Percentiles rank a stretch among this genome's conserved stretches.
These are phyloP conservation scores for Acronicta leporina DNA, from an alignment of 2,888 invertebrate species.

Conservation along the genomic window DNA sequence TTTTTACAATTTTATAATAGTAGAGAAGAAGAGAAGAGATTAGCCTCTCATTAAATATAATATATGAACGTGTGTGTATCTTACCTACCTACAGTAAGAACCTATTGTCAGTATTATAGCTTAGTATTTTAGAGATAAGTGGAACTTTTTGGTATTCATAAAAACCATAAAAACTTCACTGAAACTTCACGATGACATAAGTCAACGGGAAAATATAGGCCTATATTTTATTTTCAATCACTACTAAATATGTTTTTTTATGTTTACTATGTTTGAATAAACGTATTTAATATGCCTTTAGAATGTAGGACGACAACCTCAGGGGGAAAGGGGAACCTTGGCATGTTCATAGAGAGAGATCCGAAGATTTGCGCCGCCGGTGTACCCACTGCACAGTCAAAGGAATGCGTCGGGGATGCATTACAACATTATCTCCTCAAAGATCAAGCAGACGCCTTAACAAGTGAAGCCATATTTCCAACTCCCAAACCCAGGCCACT, in stretches of 20 bases:
- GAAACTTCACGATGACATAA: conserved; percentile 22
- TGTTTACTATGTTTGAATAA: conserved; percentile 11
- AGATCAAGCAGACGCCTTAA: conserved; percentile 77
- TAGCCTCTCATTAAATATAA: too few relatives aligned
- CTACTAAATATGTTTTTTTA: conserved; percentile 1
- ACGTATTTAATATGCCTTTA: conserved; percentile 65
- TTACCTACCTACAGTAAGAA: too few relatives aligned
- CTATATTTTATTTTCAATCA: conserved; percentile 12
- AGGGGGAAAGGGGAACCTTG: conserved; percentile 81
- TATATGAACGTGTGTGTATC: too few relatives aligned
- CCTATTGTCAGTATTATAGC: too few relatives aligned
- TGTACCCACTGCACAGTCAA: conserved; percentile 72
- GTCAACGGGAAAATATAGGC: conserved; percentile 15
- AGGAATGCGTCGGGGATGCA: conserved; percentile 64
- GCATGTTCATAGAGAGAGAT: conserved; percentile 77
- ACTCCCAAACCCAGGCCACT: conserved; percentile 65
- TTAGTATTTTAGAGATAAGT: too few relatives aligned
- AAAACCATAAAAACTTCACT: background rate
- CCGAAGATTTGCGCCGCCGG: conserved; percentile 80
- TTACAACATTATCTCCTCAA: conserved; percentile 77
- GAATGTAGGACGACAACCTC: conserved; percentile 72
- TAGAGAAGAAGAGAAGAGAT: too few relatives aligned
- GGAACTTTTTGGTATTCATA: too few relatives aligned
- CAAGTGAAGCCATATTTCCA: conserved; percentile 77
- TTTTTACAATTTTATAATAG: too few relatives aligned